These are phyloP conservation scores for Alouatta caraya DNA, from an alignment of 2,797 vertebrate genomes.

Conservation along the genomic window DNA sequence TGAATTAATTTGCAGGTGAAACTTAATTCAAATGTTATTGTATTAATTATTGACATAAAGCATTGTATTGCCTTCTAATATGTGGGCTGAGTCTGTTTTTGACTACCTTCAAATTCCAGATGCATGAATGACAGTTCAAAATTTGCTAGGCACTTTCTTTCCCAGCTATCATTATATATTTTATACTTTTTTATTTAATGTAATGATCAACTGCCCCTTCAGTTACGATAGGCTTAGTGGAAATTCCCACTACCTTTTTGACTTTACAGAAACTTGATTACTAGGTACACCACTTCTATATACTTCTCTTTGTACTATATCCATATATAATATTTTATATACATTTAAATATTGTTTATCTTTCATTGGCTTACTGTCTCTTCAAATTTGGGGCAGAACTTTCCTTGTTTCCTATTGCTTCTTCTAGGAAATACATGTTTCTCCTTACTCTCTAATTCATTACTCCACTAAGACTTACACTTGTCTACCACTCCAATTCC, in stretches of 20 bases:
- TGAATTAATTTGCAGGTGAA: conserved; percentile 46
- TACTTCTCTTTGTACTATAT: background rate
- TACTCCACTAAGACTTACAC: accelerated
- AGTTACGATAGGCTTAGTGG: background rate
- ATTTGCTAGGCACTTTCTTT: background rate
- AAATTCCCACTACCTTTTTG: background rate
- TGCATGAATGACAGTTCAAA: background rate
- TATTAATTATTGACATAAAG: background rate
- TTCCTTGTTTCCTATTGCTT: accelerated
- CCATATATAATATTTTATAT: too few relatives aligned
- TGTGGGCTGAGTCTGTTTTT: background rate
- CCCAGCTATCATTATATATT: background rate
- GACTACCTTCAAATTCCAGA: background rate
- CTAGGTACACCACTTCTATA: background rate
- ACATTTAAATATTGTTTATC: background rate
- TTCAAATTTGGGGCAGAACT: background rate
- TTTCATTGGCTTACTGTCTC: background rate
- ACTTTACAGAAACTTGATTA: background rate
- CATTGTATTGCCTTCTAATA: background rate
- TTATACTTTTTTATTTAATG: background rate
- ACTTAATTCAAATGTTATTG: background rate
- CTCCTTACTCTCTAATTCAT: background rate
- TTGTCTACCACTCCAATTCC: accelerated
- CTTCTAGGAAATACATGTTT: background rate
- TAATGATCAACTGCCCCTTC: background rate